Base-by-base conservation (phyloP, 2,888 invertebrate genomes). In the Ectropis crepuscularia region DNA sequence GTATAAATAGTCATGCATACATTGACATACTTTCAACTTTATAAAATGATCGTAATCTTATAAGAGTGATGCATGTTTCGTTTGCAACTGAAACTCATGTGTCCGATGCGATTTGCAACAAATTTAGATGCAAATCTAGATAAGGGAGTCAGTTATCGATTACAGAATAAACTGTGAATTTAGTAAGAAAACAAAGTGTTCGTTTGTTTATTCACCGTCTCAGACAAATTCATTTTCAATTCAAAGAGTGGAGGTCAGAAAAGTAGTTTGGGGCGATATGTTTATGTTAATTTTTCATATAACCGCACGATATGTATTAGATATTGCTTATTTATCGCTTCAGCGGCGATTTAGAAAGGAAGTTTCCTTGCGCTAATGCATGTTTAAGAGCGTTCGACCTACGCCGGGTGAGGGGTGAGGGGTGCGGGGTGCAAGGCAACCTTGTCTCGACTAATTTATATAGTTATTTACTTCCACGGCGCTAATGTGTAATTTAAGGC, bases 261-360 rank as follows among this genome's bases (percentile, higher is more conserved):
- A 38, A 6, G 7, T 9, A 12, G 8, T 38, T 38, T 28, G 16
- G 4, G 4, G 16, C 6, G 49, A 50, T n/a, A 50, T 38, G 37
- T 50, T 50, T 11, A 12, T 6, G n/a, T 36, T n/a, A 38, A 49
- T 47, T 36, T 10, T 39, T 11, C 45, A 46, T 39, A 11, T 41
- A 53, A 39, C 0, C 7, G 49, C 12, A 43, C 10, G 47, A 42
- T 49, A 49, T 61, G 57, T 47, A 46, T 51, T 28, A 53, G n/a
- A 38, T 57, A 53, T 48, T 46, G 42, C 47, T 53, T 38, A 38
- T 42, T 53, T 38, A 38, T 42, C 53, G 42, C 38, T 45, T 43
- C 36, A 58, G 41, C 49, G 43, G 47, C 57, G 38, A 47, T 61
- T 63, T 67, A 63, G 67, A 67, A 67, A 67, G 67, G 67, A 61